These are phyloP conservation scores for Poecile montanus DNA, from an alignment of 2,797 vertebrate genomes.

Conservation along the genomic window DNA sequence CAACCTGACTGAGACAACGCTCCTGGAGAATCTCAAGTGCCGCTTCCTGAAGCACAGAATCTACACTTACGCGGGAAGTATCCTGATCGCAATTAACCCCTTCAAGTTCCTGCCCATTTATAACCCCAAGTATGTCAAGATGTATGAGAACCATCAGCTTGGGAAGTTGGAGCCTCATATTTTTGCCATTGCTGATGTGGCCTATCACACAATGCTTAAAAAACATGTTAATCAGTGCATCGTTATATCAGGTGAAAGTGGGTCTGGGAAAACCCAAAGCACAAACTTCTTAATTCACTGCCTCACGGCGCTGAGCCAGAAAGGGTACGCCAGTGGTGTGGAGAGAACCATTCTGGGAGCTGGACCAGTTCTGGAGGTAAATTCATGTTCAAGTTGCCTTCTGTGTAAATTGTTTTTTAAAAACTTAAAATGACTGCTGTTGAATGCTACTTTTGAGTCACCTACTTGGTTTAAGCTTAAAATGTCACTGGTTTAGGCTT, in stretches of 20 bases:
- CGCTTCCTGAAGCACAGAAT: constrained; percentile 96
- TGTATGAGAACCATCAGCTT: constrained; percentile 97
- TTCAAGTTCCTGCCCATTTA: constrained; percentile 98
- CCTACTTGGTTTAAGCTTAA: neutral
- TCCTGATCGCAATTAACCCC: constrained; percentile 97
- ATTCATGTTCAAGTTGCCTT: neutral
- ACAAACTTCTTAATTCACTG: constrained; percentile 99
- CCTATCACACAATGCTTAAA: constrained; percentile 96
- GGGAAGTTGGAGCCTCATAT: constrained; percentile 97
- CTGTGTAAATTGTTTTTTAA: neutral
- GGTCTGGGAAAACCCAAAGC: constrained; percentile 97
- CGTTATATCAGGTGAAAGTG: constrained; percentile 98
- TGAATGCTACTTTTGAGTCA: neutral
- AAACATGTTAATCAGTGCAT: constrained; percentile 95
- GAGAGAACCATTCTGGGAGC: constrained; percentile 97
- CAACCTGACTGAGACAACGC: constrained; percentile 86
- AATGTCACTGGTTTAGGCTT: neutral
- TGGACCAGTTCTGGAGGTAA: constrained; percentile 97
- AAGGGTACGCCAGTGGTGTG: constrained; percentile 96
- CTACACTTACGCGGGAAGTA: constrained; percentile 97
- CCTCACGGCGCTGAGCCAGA: constrained; percentile 96
- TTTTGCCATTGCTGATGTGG: constrained; percentile 95
- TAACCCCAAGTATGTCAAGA: constrained; percentile 98
- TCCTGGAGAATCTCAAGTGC: constrained; percentile 88
- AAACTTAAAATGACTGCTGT: neutral